Evolutionary conservation across 1,140 invertebrate genomes (phyloP).

Genomic region (Parapsyche elsis): DNA sequence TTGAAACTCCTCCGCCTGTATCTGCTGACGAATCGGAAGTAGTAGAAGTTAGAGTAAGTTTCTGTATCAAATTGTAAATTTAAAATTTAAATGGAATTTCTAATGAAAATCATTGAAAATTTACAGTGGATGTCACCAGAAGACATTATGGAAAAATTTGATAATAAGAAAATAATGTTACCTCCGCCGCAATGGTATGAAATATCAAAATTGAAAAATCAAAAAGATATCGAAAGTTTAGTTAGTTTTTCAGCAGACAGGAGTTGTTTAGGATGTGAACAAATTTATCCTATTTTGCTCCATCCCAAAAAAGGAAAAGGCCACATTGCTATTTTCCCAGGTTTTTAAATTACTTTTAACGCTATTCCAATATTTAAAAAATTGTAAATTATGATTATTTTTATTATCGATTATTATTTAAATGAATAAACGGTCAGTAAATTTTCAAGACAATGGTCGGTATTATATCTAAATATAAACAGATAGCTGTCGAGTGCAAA

Average conservation of each 20-base stretch:
- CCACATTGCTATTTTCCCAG: slow-evolving; percentile 53
- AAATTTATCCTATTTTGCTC: slow-evolving; percentile 54
- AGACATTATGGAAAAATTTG: slow-evolving; percentile 58
- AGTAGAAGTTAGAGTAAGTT: slow-evolving; percentile 72
- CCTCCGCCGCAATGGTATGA: slow-evolving; percentile 72
- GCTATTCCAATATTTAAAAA: no score
- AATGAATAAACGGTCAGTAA: no score
- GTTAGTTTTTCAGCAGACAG: slow-evolving; percentile 47
- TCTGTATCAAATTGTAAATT: neutral
- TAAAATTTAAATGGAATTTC: neutral
- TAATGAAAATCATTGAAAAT: neutral
- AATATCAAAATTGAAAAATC: slow-evolving; percentile 57
- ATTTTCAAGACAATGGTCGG: no score
- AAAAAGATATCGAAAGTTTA: slow-evolving; percentile 50
- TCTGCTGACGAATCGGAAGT: slow-evolving; percentile 75
- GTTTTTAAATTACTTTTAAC: slow-evolving; percentile 16
- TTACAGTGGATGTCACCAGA: slow-evolving; percentile 68
- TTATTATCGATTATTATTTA: no score
- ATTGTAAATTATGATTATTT: no score
- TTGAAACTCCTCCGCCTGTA: slow-evolving; percentile 69
- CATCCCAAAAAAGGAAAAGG: slow-evolving; percentile 50
- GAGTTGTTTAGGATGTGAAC: slow-evolving; percentile 53
- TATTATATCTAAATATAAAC: no score
- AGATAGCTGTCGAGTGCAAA: no score
- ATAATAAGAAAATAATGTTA: slow-evolving; percentile 60